A percentile compares a stretch with the other conserved stretches of the same genome.
Conservation (phyloP, 2,113 vertebrate genomes). For the cat (Felis catus) region DNA sequence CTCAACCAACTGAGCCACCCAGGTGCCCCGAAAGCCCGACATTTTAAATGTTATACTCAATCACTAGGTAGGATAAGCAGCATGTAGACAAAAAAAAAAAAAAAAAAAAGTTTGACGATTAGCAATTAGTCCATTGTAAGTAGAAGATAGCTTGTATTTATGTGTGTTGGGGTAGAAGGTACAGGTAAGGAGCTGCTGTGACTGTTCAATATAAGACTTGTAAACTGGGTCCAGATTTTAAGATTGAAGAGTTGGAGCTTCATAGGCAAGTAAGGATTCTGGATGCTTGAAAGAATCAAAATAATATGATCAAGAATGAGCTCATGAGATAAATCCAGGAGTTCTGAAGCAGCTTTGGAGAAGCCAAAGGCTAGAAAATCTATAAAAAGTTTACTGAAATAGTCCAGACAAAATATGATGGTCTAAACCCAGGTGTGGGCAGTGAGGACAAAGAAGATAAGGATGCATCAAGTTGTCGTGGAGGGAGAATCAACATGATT, state of each 20-base stretch:
- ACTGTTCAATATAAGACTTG: background rate
- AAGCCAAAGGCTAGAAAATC: constrained; percentile 6
- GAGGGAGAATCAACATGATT: background rate
- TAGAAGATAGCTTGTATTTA: background rate
- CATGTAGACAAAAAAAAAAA: background rate
- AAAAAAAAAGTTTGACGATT: background rate
- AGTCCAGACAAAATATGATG: background rate
- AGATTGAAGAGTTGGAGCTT: background rate
- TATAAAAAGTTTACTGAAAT: background rate
- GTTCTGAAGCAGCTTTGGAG: background rate
- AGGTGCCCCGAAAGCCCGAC: background rate
- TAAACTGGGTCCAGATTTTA: background rate
- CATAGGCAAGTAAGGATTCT: background rate
- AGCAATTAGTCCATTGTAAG: background rate
- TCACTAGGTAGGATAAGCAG: background rate
- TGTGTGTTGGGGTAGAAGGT: background rate
- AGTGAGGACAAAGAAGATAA: background rate
- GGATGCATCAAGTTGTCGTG: background rate
- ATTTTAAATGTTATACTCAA: background rate
- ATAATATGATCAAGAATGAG: background rate
- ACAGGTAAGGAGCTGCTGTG: background rate
- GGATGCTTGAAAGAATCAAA: background rate
- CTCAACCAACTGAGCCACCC: too few species aligned
- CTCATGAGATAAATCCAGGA: background rate
- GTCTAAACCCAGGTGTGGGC: background rate